These are phyloP conservation scores for Platichthys stellatus DNA, from an alignment of 2,113 vertebrate species.

Conservation along the genomic window DNA sequence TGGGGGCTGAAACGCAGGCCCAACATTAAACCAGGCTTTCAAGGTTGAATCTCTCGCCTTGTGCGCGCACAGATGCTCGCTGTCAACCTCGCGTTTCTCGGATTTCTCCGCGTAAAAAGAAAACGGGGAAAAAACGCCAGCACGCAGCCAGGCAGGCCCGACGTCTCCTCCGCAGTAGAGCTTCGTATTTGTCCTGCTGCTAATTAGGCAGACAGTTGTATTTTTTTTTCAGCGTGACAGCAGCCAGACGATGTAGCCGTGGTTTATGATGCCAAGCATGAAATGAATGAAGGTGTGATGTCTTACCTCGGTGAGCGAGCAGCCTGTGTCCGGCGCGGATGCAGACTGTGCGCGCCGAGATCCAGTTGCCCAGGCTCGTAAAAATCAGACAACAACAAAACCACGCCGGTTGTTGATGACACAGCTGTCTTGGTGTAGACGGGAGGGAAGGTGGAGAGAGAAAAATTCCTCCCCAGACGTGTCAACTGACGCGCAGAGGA, in stretches of 20 bases:
- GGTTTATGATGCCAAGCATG: conserved; percentile 21
- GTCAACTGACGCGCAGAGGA: conserved; percentile 64
- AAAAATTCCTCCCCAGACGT: conserved; percentile 69
- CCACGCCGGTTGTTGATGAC: conserved; percentile 83
- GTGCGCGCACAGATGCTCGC: conserved; percentile 33
- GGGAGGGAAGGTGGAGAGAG: conserved; percentile 21
- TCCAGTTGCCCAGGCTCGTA: conserved; percentile 71
- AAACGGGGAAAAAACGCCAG: not conserved
- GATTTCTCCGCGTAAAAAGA: conserved; percentile 1
- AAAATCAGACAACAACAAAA: conserved; percentile 84
- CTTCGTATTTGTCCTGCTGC: not conserved
- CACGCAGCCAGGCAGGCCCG: not conserved
- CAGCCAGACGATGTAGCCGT: conserved; percentile 19
- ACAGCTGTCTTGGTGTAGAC: conserved; percentile 76
- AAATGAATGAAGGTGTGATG: conserved; percentile 49
- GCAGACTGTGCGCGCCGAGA: conserved; percentile 54
- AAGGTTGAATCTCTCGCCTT: conserved; percentile 59
- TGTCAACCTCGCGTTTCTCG: conserved; percentile 49
- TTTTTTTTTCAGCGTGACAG: conserved; percentile 53
- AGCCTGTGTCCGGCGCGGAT: conserved; percentile 71
- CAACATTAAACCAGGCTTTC: conserved; percentile 27
- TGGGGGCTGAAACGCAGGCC: conserved; percentile 30
- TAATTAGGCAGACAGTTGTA: not conserved
- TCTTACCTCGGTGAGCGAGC: conserved; percentile 65
- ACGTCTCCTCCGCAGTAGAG: not conserved